These are phyloP conservation scores for Platycheirus albimanus DNA, from an alignment of 2,888 invertebrate genomes.

Conservation along the genomic window DNA sequence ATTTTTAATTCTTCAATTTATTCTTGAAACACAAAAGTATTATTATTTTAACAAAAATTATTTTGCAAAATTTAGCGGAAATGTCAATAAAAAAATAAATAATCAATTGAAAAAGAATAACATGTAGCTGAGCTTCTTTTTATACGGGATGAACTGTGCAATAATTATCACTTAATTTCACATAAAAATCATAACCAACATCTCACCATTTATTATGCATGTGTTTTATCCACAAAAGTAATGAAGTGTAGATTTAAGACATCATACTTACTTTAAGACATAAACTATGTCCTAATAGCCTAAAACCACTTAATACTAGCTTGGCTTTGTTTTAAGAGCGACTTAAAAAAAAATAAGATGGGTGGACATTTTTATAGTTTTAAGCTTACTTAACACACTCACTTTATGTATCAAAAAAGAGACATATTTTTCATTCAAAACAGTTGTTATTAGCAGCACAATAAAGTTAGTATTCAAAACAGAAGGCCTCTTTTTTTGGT, in stretches of 20 bases:
- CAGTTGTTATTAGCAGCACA: slow-evolving; percentile 38
- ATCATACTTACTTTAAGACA: not conserved
- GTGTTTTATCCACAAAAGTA: slow-evolving; percentile 22
- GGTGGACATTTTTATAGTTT: slow-evolving; percentile 36
- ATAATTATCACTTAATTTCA: slow-evolving; percentile 17
- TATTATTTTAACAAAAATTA: slow-evolving; percentile 2
- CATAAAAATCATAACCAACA: not conserved
- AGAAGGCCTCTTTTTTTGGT: not conserved
- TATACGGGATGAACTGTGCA: slow-evolving; percentile 29
- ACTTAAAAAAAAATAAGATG: slow-evolving; percentile 1
- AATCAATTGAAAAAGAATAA: not conserved
- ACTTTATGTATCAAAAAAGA: slow-evolving; percentile 25
- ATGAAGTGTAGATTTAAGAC: slow-evolving; percentile 1
- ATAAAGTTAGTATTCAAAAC: slow-evolving; percentile 10
- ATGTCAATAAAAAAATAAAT: not conserved
- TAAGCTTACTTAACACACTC: slow-evolving; percentile 47
- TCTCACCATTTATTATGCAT: slow-evolving; percentile 37
- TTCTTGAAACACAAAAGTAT: slow-evolving; percentile 8
- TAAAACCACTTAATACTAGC: not conserved
- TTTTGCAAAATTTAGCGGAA: not conserved
- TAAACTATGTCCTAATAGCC: slow-evolving; percentile 1
- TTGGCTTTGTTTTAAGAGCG: not conserved
- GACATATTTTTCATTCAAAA: slow-evolving; percentile 22
- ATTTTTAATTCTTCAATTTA: no score
- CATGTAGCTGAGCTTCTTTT: slow-evolving; percentile 17